These are phyloP conservation scores for Mythimna ferrago DNA, from an alignment of 2,888 invertebrate species.

Conservation along the genomic window DNA sequence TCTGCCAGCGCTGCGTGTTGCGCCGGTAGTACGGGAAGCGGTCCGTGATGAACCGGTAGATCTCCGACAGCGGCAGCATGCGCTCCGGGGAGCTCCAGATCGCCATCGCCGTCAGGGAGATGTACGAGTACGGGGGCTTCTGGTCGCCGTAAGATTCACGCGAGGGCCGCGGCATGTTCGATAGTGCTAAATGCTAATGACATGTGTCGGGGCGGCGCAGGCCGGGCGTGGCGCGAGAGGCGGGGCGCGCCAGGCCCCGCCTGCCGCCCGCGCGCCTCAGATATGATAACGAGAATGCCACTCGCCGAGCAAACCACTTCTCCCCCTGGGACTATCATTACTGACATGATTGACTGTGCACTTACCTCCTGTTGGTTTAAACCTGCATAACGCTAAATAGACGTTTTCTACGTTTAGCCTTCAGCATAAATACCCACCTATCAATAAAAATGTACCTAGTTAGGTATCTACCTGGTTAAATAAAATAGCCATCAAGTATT, in stretches of 20 bases:
- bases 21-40: conserved; percentile 96
- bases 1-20: conserved; percentile 97
- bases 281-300: conserved; percentile 88
- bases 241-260: conserved; percentile 64
- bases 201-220: conserved; percentile 78
- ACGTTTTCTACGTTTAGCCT: conserved; percentile 23
- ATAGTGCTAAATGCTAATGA: conserved; percentile 92
- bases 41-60: conserved; percentile 96
- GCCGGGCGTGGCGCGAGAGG: conserved; percentile 63
- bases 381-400: conserved; percentile 48
- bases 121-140: conserved; percentile 99
- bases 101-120: conserved; percentile 99
- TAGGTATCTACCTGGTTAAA: neutral
- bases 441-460: neutral
- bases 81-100: conserved; percentile 99
- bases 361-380: conserved; percentile 82
- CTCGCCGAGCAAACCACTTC: conserved; percentile 83
- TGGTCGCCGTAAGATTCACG: conserved; percentile 99
- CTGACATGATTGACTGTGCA: conserved; percentile 85
- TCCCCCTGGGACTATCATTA: conserved; percentile 86
- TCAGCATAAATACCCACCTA: conserved; percentile 17
- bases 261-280: conserved; percentile 65
- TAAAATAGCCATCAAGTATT: conserved; percentile 10
- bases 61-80: conserved; percentile 94
- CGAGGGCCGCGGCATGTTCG: conserved; percentile 97